A percentile compares a stretch with the other conserved stretches of the same genome.
phyloP scores from a whole-genome alignment of 1,140 invertebrate species.

The Orchestia grillus region DNA sequence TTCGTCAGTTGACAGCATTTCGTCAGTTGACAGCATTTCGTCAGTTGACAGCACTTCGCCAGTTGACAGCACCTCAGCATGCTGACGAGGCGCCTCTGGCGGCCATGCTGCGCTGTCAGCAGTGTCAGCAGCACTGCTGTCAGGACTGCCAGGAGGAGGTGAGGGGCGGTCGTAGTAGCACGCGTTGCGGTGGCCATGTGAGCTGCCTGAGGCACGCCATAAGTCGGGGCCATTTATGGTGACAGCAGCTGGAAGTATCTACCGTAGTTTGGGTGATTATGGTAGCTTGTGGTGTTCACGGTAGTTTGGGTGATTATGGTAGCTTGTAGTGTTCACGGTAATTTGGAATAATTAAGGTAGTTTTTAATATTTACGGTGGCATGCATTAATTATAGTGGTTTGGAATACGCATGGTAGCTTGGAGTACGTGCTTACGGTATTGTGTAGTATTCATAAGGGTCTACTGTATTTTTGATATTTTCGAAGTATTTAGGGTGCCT shows the following conservation, averaged over 20 bases:
- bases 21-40: background rate
- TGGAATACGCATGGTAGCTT: no score
- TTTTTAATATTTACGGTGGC: no score
- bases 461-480: no score
- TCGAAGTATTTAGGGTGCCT: no score
- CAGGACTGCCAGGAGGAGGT: constrained; percentile 31
- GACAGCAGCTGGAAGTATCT: background rate
- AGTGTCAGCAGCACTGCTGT: background rate
- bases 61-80: background rate
- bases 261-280: background rate
- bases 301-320: background rate
- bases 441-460: no score
- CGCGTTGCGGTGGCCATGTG: background rate
- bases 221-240: background rate
- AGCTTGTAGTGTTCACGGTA: background rate
- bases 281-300: background rate
- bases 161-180: no score
- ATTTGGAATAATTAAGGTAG: background rate
- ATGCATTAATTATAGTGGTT: no score
- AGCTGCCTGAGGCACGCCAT: background rate
- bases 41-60: background rate
- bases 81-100: background rate
- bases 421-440: no score
- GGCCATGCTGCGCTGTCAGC: background rate
- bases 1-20: background rate